These are phyloP conservation scores for Chrysomela aeneicollis DNA, from an alignment of 2,888 invertebrate species.

Conservation along the genomic window DNA sequence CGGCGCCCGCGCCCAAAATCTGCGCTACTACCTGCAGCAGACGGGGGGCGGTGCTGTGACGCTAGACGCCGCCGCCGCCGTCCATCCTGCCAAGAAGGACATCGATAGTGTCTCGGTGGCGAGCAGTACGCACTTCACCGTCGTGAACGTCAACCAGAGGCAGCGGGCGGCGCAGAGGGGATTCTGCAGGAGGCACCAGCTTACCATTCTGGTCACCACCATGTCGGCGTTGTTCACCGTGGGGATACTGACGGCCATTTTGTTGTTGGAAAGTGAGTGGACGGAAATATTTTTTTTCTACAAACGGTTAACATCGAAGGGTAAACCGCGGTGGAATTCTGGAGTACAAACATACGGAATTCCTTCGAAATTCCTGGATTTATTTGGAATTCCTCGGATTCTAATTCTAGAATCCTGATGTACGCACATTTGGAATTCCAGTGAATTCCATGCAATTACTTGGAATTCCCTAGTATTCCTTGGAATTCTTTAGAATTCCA, in stretches of 20 bases:
- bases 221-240: constrained; percentile 84
- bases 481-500: too few relatives aligned
- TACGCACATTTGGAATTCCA: too few relatives aligned
- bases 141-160: constrained; percentile 75
- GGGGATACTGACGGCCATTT: constrained; percentile 81
- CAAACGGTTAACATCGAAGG: too few relatives aligned
- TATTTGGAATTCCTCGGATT: too few relatives aligned
- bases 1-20: constrained; percentile 53
- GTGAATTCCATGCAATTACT: too few relatives aligned
- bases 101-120: constrained; percentile 78
- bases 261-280: constrained; percentile 84
- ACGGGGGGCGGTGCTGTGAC: constrained; percentile 39
- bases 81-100: constrained; percentile 54
- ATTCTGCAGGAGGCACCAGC: constrained; percentile 80
- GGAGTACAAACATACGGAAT: too few relatives aligned
- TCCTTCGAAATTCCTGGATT: too few relatives aligned
- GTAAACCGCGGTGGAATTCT: too few relatives aligned
- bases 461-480: too few relatives aligned
- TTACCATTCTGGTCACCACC: constrained; percentile 81
- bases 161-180: constrained; percentile 65
- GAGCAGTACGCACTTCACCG: constrained; percentile 88
- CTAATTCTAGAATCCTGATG: too few relatives aligned
- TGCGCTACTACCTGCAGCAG: constrained; percentile 55
- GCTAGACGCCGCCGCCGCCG: constrained; percentile 19
- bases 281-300: neutral